Percentiles rank a stretch among this genome's conserved stretches.
Conservation (phyloP, 2,797 vertebrate species). For the Phylloscopus collybita region DNA sequence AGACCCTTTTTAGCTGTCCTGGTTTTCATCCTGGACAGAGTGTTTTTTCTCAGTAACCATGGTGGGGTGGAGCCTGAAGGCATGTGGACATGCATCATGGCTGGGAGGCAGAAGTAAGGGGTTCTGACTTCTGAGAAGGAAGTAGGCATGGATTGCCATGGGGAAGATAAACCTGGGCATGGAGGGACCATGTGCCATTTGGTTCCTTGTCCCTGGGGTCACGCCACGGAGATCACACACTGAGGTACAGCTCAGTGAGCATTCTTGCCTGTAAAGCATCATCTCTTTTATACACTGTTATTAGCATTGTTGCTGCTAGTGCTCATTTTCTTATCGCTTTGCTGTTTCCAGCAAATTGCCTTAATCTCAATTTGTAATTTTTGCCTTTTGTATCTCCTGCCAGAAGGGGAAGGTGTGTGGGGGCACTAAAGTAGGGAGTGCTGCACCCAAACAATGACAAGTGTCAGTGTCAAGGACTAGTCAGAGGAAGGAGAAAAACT, state of each 20-base stretch:
- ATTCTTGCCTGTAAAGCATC: background rate
- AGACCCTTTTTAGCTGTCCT: background rate
- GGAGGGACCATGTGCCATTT: background rate
- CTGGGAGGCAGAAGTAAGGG: background rate
- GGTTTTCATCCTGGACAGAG: no score
- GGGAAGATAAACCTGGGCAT: background rate
- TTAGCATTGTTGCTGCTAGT: background rate
- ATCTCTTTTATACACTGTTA: background rate
- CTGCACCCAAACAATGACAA: background rate
- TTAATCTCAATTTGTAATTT: background rate
- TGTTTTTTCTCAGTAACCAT: no score
- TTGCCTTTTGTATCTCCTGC: background rate
- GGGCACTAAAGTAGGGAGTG: background rate
- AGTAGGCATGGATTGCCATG: background rate
- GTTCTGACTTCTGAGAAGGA: no score
- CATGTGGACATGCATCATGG: accelerated
- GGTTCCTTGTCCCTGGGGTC: background rate
- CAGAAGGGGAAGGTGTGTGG: background rate
- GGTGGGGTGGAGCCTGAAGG: background rate
- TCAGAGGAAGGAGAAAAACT: background rate
- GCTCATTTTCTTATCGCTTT: background rate
- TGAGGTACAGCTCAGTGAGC: background rate
- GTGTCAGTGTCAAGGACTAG: background rate
- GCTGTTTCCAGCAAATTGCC: background rate
- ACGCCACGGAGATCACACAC: accelerated